Evolutionary conservation across 2,888 invertebrate genomes (phyloP), one percentile per base, ranked within the genome.

Genomic region (Rhagium mordax): DNA sequence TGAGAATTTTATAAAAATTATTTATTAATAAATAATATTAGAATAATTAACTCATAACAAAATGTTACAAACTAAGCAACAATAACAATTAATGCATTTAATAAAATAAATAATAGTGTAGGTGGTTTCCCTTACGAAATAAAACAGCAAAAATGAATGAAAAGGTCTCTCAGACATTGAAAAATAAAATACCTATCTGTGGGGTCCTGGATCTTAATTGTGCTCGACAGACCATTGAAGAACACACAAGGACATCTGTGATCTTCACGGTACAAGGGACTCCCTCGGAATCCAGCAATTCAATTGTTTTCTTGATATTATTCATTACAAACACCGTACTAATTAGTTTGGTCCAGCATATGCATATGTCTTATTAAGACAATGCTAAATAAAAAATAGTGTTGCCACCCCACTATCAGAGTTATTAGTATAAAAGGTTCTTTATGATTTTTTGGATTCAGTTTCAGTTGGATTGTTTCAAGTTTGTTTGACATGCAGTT

Each of bases 261-360:
- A 87, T 87, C 87, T 87, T 87, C 79, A 86, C 85, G 86, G 80
- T 85, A 84, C 81, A 82, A 72, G 82, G 81, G 81, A 77, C 81
- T 84, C 85, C 84, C 84, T 84, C 82, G 77, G 76, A 74, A 71
- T 81, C 73, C 81, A 83, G 78, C 78, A 65, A 77, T 72, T 76
- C 85, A 85, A 81, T 75, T 78, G 78, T 76, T 70, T 81, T 74
- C 71, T 82, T 18, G 29, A 49, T 47, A 74, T 62, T 65, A 78
- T 80, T 78, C 81, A 83, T 81, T 81, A 78, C 70, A 60, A 71
- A 70, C 66, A 62, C 72, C 74, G 71, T 64, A 77, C 70, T 70
- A 72, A 65, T 78, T 77, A 74, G 77, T 77, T 79, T 81, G 79
- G 79, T 74, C 78, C 62, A 73, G 61, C 70, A 61, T 79, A 76